Evolutionary conservation across 1,140 invertebrate species (phyloP), one percentile per base, ranked within the genome.

Genomic region (Holcopasites calliopsidis): DNA sequence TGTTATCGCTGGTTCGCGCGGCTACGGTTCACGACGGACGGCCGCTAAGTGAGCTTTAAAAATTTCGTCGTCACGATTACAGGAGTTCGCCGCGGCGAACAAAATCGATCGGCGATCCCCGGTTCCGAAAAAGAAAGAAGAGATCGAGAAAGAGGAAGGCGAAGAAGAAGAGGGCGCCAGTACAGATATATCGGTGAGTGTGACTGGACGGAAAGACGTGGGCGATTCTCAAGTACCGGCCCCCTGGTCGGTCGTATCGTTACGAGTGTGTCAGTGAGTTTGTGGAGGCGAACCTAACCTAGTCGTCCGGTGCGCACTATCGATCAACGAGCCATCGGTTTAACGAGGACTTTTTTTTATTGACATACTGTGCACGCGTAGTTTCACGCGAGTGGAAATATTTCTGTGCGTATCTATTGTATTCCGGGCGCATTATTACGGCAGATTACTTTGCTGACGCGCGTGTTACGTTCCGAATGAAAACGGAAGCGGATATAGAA

Each of bases 251-350:
- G 69, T 42, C 68, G 64, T 57, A 72, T 75, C 74, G 55, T 71
- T 68, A 42, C 57, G 71, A 68, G 72, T 84, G 79, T 82, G 77
- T 86, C 86, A 88, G 88, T 87, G 88, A 87, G 83, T 81, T 76
- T 77, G 68, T 64, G 74, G 79, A 81, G 81, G 83, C 58, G 76
- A 86, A 84, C 77, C 82, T 78, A 88, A 86, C 82, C 75, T 85
- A 83, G 69, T 74, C 75, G 64, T 42, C 38, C 44, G 28, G 50
- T 49, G 26, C 64, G 81, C 40, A 60, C 76, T 72, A 80, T 80
- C 79, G 64, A 80, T 68, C 70, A 73, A 80, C 49, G 57, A 77
- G 65, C 62, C 62, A 74, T 75, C 26, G 33, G 42, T 69, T 73
- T 58, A 2, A 50, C 49, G 26, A 69, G 33, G 35, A 50, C 33